Conservation (phyloP, 2,113 vertebrate species). For the Lethenteron reissneri region DNA sequence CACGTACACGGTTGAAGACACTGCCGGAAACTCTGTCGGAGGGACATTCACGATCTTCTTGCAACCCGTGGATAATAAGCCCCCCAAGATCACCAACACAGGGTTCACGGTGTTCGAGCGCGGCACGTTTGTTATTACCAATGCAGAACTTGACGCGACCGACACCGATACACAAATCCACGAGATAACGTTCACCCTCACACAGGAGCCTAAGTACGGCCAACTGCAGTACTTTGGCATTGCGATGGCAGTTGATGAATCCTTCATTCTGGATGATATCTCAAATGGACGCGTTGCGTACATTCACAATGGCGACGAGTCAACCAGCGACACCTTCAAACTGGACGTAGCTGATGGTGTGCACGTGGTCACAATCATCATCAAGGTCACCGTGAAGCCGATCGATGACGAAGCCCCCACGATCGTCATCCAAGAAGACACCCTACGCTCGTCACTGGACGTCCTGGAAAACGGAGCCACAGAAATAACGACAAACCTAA, state of each 20-base stretch:
- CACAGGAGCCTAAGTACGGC: conserved; percentile 45
- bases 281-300: conserved; percentile 41
- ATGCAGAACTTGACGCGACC: conserved; percentile 38
- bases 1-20: conserved; percentile 56
- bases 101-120: conserved; percentile 49
- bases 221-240: conserved; percentile 33
- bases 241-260: conserved; percentile 30
- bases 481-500: conserved; percentile 58
- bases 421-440: conserved; percentile 39
- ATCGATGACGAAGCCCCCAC: conserved; percentile 40
- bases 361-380: conserved; percentile 55
- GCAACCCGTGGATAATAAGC: conserved; percentile 71
- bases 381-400: conserved; percentile 44
- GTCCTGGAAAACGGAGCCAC: conserved; percentile 62
- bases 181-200: conserved; percentile 48
- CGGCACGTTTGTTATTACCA: conserved; percentile 37
- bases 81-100: conserved; percentile 65
- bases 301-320: conserved; percentile 41
- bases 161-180: conserved; percentile 50
- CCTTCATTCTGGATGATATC: conserved; percentile 50
- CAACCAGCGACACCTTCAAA: conserved; percentile 35
- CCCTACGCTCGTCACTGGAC: conserved; percentile 53
- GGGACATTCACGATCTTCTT: conserved; percentile 57
- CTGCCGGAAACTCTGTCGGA: conserved; percentile 33
- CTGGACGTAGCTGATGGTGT: conserved; percentile 66